These are phyloP conservation scores for Abrostola tripartita DNA, from an alignment of 2,888 invertebrate genomes.

Conservation along the genomic window DNA sequence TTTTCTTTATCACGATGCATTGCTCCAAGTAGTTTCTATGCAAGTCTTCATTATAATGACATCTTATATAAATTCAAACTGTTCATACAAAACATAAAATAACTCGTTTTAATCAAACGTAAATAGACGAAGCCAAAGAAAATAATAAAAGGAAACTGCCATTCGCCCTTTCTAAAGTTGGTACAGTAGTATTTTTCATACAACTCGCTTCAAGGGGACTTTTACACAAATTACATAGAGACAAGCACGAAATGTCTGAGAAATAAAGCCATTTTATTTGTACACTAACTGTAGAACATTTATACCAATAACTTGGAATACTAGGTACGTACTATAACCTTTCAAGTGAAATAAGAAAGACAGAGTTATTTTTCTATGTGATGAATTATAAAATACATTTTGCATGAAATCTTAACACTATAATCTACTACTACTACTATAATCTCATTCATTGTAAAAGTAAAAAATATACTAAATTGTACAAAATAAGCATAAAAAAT, in stretches of 20 bases:
- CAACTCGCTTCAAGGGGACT: constrained; percentile 12
- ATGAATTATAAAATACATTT: too few relatives aligned
- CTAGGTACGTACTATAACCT: constrained; percentile 35
- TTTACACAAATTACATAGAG: constrained; percentile 42
- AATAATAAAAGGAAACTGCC: not conserved
- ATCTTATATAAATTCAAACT: too few relatives aligned
- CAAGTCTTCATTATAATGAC: too few relatives aligned
- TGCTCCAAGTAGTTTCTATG: too few relatives aligned
- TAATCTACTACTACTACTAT: too few relatives aligned
- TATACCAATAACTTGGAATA: not conserved
- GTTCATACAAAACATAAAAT: not conserved
- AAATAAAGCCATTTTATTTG: constrained; percentile 46
- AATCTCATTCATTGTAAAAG: too few relatives aligned
- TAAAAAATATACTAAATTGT: too few relatives aligned
- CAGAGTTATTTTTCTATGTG: too few relatives aligned
- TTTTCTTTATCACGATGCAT: too few relatives aligned
- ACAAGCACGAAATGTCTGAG: constrained; percentile 35
- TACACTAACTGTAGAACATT: constrained; percentile 35
- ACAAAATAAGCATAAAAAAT: too few relatives aligned
- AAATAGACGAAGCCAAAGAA: not conserved
- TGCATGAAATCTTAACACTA: too few relatives aligned
- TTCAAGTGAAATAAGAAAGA: constrained; percentile 21
- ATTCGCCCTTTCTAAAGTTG: constrained; percentile 18
- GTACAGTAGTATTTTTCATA: constrained; percentile 11
- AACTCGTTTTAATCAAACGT: not conserved